These are phyloP conservation scores for Encarsia formosa DNA, from an alignment of 2,888 invertebrate species.

Conservation along the genomic window DNA sequence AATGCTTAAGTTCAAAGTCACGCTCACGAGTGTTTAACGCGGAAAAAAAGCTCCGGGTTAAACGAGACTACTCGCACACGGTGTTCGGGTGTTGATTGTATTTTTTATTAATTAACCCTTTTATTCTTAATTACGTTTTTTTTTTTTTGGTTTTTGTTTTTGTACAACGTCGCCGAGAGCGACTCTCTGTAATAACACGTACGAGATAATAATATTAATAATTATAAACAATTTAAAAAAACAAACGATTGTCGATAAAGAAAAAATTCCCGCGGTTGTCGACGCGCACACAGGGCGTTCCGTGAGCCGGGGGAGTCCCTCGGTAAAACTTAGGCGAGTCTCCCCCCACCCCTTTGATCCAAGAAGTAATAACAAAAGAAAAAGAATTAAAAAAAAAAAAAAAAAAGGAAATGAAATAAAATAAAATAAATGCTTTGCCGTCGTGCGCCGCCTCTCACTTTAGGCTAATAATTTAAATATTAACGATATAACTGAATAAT, in stretches of 20 bases:
- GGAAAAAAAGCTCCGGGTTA: no score
- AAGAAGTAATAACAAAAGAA: background rate
- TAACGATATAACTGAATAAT: slow-evolving; percentile 31
- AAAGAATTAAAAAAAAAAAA: no score
- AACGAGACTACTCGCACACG: no score
- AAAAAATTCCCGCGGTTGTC: slow-evolving; percentile 38
- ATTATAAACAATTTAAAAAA: no score
- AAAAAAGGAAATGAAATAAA: slow-evolving; percentile 26
- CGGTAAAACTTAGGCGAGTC: slow-evolving; percentile 41
- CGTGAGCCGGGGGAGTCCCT: slow-evolving; percentile 41
- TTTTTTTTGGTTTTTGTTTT: background rate
- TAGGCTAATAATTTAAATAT: slow-evolving; percentile 51
- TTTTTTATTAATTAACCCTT: no score
- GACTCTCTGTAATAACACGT: no score
- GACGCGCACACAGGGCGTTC: slow-evolving; percentile 46
- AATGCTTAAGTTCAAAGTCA: no score
- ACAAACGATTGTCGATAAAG: no score
- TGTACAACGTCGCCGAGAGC: background rate
- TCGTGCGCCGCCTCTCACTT: slow-evolving; percentile 52
- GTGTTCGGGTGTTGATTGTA: no score
- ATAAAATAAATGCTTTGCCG: slow-evolving; percentile 47
- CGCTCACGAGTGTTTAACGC: no score
- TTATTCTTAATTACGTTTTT: no score
- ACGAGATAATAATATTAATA: no score
- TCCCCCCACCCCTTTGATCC: background rate